Percentiles rank a stretch among this genome's conserved stretches.
Evolutionary conservation across 1,140 invertebrate genomes (phyloP).

Genomic region (Belonocnema kinseyi): DNA sequence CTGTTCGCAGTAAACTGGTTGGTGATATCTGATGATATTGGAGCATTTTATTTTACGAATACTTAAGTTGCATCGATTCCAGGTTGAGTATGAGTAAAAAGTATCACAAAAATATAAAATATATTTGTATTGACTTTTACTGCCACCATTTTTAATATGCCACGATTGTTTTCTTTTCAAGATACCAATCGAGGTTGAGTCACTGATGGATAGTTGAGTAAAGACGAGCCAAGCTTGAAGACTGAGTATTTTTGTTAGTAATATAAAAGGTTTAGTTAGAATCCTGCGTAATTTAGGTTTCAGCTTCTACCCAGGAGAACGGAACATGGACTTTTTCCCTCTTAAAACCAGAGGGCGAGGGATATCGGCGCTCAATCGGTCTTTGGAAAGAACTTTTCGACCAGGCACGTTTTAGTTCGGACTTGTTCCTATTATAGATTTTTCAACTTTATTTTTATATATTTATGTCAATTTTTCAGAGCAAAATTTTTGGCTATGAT

Average conservation of each 20-base stretch:
- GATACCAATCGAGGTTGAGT: slow-evolving; percentile 11
- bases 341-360: slow-evolving; percentile 24
- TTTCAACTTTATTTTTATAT: slow-evolving; percentile 16
- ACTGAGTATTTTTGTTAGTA: not conserved
- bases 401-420: not conserved
- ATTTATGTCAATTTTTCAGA: not conserved
- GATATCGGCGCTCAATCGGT: not conserved
- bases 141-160: slow-evolving; percentile 1
- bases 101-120: slow-evolving; percentile 16
- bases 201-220: slow-evolving; percentile 22
- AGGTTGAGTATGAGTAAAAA: slow-evolving; percentile 54
- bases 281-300: not conserved
- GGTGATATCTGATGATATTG: slow-evolving; percentile 32
- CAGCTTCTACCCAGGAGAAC: not conserved
- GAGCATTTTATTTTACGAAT: slow-evolving; percentile 41
- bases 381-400: not conserved
- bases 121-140: slow-evolving; percentile 30
- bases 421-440: not conserved
- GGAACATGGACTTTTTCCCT: slow-evolving; percentile 3
- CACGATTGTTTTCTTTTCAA: slow-evolving; percentile 14
- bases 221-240: not conserved
- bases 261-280: not conserved
- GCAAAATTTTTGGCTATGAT: not conserved
- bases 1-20: slow-evolving; percentile 50
- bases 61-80: slow-evolving; percentile 39